Conservation (phyloP, 2,113 vertebrate species). For the Cynopterus brachyotis region DNA sequence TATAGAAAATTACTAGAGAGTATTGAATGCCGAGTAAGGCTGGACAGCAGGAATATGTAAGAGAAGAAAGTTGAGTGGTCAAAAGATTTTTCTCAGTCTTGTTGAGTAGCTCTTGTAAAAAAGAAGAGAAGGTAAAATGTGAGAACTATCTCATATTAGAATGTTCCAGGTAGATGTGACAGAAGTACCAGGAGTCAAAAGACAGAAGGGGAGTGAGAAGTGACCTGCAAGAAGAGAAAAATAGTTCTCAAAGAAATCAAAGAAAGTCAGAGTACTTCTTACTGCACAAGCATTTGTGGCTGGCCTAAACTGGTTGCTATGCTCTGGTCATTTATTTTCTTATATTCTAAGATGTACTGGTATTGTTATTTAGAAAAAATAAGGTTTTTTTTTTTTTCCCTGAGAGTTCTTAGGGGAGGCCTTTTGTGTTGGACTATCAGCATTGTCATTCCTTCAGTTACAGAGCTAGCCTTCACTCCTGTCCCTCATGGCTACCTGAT, state of each 20-base stretch:
- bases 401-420: too few species aligned
- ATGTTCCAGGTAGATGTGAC: not conserved
- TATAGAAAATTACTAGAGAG: not conserved
- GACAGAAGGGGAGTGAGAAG: not conserved
- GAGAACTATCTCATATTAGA: not conserved
- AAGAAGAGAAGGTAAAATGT: not conserved
- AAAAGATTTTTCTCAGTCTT: not conserved
- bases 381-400: too few species aligned
- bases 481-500: too few species aligned
- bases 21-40: not conserved
- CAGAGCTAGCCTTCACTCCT: too few species aligned
- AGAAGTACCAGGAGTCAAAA: not conserved
- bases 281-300: too few species aligned
- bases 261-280: not conserved
- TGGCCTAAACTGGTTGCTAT: too few species aligned
- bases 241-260: not conserved
- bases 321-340: too few species aligned
- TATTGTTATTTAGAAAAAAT: too few species aligned
- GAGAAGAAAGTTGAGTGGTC: not conserved
- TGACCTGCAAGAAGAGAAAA: not conserved
- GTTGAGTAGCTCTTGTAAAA: not conserved
- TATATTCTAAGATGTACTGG: too few species aligned
- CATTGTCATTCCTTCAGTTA: too few species aligned
- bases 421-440: too few species aligned
- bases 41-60: not conserved